Percentiles rank a stretch among this genome's conserved stretches.
Conservation (phyloP, 2,113 vertebrate species). For the Cettia cetti region DNA sequence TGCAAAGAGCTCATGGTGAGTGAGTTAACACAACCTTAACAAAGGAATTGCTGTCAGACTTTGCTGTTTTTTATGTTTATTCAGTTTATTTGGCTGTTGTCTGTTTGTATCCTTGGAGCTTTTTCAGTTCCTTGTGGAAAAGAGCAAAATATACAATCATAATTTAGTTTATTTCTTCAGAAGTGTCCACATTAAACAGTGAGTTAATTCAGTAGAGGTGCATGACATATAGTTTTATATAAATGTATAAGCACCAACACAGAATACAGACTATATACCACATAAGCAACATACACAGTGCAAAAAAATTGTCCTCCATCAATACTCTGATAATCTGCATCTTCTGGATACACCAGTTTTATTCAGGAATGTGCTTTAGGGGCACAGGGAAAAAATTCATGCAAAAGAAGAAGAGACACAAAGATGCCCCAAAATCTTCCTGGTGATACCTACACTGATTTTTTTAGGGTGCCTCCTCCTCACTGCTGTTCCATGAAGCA, state of each 20-base stretch:
- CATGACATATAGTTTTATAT: neutral
- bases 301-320: slow-evolving; percentile 1
- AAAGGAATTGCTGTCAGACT: neutral
- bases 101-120: neutral
- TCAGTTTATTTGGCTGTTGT: slow-evolving; percentile 52
- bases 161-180: neutral
- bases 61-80: neutral
- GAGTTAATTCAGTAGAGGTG: neutral
- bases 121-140: slow-evolving; percentile 7
- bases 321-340: neutral
- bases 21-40: neutral
- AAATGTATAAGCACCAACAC: slow-evolving; percentile 5
- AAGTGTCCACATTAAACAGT: neutral
- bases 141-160: slow-evolving; percentile 24
- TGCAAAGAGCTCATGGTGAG: neutral
- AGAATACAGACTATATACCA: neutral
- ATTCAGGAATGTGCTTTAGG: neutral
- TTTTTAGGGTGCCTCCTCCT: neutral
- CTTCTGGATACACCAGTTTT: neutral
- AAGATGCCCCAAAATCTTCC: neutral
- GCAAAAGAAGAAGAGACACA: neutral
- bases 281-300: neutral
- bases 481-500: neutral
- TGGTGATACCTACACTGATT: neutral
- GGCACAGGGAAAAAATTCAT: neutral